Base-by-base conservation (phyloP, 2,888 invertebrate species). In the Spialia ferax region DNA sequence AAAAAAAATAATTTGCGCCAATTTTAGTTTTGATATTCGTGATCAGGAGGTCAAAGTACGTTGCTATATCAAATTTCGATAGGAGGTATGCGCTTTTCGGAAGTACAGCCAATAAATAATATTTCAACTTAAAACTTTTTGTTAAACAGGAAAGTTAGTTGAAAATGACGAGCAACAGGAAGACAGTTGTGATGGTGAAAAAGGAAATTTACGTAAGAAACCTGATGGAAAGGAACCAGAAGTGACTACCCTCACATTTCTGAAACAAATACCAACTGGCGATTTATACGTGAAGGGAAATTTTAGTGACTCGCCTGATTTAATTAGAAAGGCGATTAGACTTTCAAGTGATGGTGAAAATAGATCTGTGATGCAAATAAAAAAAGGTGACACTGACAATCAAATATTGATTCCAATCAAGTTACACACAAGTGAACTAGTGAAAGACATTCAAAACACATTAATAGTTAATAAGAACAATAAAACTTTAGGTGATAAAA, bases 111-210 rank as follows among this genome's bases (percentile, higher is more conserved):
- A 29, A 29, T 29, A 7, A 8, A 8, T 29, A 15, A n/a, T 15
- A 42, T 18, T 15, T 45, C 1, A 15, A 11, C 35, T 55, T 56
- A 6, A 48, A 32, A 20, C n/a, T 26, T 62, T 69, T 83, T 84
- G n/a, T n/a, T n/a, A n/a, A n/a, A 15, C 75, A 95, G 95, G 95
- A 78, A 95, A 95, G 85, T 82, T 96, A 74, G 86, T 96, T 61
- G 95, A 95, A 85, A 89, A 84, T 38, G 95, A 95, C 75, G 94
- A 94, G 56, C 94, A 94, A 63, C 94, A 94, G 71, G 95, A 95
- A 71, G 95, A 94, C 62, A 91, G 93, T 70, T 94, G 94, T 42
- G 94, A 95, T 63, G 93, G 86, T 68, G 94, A 92, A 64, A 91
- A 90, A 72, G 83, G 86, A 55, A 86, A 76, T 74, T 79, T 85